phyloP scores from a whole-genome alignment of 2,797 vertebrate species.

The Sebastes iracundus region DNA sequence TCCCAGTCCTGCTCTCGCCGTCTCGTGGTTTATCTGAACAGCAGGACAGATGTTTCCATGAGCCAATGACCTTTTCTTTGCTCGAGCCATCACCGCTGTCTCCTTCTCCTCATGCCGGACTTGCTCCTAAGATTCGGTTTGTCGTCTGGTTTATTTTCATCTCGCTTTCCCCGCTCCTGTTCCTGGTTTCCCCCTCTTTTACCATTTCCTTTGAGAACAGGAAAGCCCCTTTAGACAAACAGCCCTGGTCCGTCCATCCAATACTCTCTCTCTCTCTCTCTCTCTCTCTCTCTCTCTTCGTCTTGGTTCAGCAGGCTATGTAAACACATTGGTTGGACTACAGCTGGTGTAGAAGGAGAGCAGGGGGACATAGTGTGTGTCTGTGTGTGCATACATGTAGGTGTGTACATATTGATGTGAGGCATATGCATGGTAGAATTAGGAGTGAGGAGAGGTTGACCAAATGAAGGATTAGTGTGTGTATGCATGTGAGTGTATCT shows the following conservation, averaged over 20 bases:
- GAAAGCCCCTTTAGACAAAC: conserved; percentile 69
- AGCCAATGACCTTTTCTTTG: conserved; percentile 35
- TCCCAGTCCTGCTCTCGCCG: conserved; percentile 1
- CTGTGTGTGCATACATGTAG: conserved; percentile 30
- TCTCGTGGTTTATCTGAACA: conserved; percentile 35
- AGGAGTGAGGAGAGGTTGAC: conserved; percentile 51
- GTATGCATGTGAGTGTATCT: conserved; percentile 10
- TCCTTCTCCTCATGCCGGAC: not conserved
- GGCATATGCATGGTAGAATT: conserved; percentile 41
- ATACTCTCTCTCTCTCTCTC: conserved; percentile 37
- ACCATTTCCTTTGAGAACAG: conserved; percentile 68
- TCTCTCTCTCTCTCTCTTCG: not conserved
- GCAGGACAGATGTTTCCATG: conserved; percentile 32
- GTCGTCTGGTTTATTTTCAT: conserved; percentile 47
- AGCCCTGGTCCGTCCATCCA: conserved; percentile 49
- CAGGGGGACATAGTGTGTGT: conserved; percentile 58
- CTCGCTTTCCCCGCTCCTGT: conserved; percentile 16
- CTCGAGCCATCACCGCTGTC: conserved; percentile 7
- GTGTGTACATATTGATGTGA: conserved; percentile 66
- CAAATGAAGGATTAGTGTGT: conserved; percentile 23
- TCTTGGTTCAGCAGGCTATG: conserved; percentile 66
- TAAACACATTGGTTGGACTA: conserved; percentile 72
- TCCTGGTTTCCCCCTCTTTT: conserved; percentile 34
- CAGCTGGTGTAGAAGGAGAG: conserved; percentile 66
- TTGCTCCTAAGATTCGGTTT: not conserved